Conservation (phyloP, 2,113 vertebrate species). For the Heteronetta atricapilla region DNA sequence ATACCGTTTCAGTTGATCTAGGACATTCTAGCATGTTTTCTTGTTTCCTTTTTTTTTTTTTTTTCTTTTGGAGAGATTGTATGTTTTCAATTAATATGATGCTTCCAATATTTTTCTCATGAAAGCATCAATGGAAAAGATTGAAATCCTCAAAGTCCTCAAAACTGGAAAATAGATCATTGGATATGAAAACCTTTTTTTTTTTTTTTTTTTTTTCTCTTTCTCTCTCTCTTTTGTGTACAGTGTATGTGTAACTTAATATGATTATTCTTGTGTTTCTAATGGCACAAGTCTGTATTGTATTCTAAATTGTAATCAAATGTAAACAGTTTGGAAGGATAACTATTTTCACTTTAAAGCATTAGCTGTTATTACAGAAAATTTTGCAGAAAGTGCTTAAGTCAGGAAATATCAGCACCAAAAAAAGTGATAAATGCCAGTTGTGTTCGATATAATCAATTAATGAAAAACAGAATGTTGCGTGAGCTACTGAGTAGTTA, state of each 20-base stretch:
- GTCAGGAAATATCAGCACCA: not conserved
- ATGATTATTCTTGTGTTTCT: not conserved
- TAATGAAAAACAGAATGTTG: not conserved
- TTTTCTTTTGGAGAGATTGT: not conserved
- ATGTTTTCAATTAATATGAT: not conserved
- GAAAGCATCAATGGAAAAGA: not conserved
- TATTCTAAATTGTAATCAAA: not conserved
- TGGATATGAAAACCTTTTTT: not conserved
- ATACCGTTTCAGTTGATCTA: not conserved
- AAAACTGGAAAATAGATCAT: not conserved
- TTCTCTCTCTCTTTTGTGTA: not conserved
- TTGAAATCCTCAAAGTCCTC: not conserved
- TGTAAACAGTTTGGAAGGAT: not conserved
- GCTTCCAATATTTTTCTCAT: not conserved
- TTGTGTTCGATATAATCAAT: not conserved
- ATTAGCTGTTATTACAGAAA: not conserved
- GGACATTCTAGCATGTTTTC: not conserved
- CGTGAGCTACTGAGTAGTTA: not conserved
- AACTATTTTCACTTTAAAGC: not conserved
- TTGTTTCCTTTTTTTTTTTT: not conserved
- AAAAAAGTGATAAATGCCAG: not conserved
- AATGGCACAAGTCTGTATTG: not conserved
- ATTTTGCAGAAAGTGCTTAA: not conserved
- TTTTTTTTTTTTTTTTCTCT: too few species aligned
- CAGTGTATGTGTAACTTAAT: not conserved